These are phyloP conservation scores for Lontra canadensis DNA, from an alignment of 2,113 vertebrate species.

Conservation along the genomic window DNA sequence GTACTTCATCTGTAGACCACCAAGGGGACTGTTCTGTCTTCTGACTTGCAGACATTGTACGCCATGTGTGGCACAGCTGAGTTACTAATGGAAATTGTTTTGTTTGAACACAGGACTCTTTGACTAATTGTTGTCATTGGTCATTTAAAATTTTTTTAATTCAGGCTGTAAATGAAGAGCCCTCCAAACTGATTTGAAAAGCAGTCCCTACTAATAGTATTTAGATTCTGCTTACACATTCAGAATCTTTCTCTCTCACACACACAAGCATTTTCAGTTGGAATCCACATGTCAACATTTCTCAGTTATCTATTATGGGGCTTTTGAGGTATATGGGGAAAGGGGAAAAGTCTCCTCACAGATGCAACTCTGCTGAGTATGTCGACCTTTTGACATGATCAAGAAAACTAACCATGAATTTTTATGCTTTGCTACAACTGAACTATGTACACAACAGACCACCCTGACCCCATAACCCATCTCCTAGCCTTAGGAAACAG, in stretches of 20 bases:
- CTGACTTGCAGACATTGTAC: neutral
- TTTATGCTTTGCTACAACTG: constrained; percentile 9
- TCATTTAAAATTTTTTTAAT: neutral
- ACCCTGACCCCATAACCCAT: neutral
- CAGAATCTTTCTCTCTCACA: neutral
- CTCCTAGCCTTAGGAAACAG: neutral
- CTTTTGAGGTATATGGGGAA: constrained; percentile 14
- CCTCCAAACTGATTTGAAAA: neutral
- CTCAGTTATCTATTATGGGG: neutral
- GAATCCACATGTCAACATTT: neutral
- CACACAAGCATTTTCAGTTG: neutral
- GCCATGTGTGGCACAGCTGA: neutral
- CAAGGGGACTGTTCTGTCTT: neutral
- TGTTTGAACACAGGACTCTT: neutral
- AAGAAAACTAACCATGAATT: neutral
- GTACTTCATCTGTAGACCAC: constrained; percentile 9
- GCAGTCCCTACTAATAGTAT: neutral
- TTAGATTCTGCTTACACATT: neutral
- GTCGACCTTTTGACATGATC: constrained; percentile 13
- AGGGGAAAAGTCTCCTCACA: neutral
- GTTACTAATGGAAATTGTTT: constrained; percentile 25
- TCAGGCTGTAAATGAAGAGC: neutral
- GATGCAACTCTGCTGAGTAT: neutral
- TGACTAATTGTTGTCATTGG: neutral
- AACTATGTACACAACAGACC: neutral